Conservation (phyloP, 2,888 invertebrate species). For the Steinernema carpocapsae region DNA sequence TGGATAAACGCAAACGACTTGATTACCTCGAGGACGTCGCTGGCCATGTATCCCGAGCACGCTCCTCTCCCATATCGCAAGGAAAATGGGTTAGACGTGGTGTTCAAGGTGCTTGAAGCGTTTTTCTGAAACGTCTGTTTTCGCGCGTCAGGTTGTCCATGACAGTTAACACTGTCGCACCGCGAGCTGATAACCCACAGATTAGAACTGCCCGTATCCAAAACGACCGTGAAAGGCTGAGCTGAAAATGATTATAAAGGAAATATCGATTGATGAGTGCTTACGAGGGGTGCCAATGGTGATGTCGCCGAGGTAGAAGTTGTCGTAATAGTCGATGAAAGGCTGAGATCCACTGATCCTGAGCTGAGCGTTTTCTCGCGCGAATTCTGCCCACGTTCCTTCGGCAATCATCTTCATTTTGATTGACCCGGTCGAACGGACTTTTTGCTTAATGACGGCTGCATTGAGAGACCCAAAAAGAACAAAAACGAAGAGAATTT, state of each 20-base stretch:
- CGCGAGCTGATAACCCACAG: conserved; percentile 36
- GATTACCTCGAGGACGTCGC: not conserved
- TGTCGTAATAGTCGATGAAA: conserved; percentile 57
- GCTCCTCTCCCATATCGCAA: conserved; percentile 59
- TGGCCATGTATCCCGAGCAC: conserved; percentile 37
- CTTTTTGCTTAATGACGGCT: conserved; percentile 6
- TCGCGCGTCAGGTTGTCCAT: conserved; percentile 48
- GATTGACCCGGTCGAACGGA: conserved; percentile 9
- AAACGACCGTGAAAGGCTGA: conserved; percentile 53
- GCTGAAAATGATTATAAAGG: not conserved
- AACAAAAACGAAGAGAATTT: not conserved
- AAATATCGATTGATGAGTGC: not conserved
- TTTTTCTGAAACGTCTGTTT: conserved; percentile 56
- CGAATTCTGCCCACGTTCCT: conserved; percentile 16
- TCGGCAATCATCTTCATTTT: conserved; percentile 19
- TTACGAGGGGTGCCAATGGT: conserved; percentile 58
- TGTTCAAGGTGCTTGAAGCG: conserved; percentile 51
- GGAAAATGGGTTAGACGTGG: conserved; percentile 51
- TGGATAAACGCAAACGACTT: not conserved
- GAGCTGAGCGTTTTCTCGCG: not conserved
- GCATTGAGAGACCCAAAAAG: not conserved
- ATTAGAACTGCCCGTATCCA: conserved; percentile 60
- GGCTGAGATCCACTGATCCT: conserved; percentile 35
- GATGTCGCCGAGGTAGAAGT: conserved; percentile 66
- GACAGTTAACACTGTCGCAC: conserved; percentile 25